Conservation (phyloP, 1,140 invertebrate genomes). For the Venturia canescens region DNA sequence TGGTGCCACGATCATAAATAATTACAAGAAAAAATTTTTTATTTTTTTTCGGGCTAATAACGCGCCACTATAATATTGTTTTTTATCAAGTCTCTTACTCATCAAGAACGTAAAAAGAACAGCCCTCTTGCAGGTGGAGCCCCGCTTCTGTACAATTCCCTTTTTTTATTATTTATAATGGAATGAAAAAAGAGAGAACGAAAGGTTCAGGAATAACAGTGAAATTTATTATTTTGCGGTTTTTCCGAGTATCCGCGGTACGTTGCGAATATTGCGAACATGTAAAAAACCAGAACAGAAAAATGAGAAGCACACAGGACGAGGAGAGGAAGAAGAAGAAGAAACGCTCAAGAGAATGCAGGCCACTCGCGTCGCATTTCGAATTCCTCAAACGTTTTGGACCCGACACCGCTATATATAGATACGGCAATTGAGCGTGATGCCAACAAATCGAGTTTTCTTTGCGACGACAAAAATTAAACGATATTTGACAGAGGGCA, state of each 20-base stretch:
- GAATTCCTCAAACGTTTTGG: conserved; percentile 63
- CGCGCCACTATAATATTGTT: too few species aligned
- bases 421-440: conserved; percentile 55
- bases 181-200: background rate
- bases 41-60: too few species aligned
- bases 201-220: conserved; percentile 52
- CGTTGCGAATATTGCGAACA: background rate
- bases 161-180: too few species aligned
- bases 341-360: conserved; percentile 49
- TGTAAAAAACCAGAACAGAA: background rate
- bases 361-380: conserved; percentile 57
- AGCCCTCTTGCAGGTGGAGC: too few species aligned
- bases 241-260: background rate
- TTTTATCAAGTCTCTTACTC: too few species aligned
- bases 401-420: conserved; percentile 42
- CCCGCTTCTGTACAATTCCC: too few species aligned
- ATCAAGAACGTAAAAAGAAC: too few species aligned
- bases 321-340: conserved; percentile 10
- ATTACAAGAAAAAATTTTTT: too few species aligned
- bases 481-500: background rate
- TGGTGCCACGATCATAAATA: too few species aligned
- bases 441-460: conserved; percentile 56
- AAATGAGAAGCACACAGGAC: background rate
- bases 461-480: background rate
- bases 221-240: conserved; percentile 48